Base-by-base conservation (phyloP, 2,113 vertebrate genomes). In the Oceanites oceanicus region DNA sequence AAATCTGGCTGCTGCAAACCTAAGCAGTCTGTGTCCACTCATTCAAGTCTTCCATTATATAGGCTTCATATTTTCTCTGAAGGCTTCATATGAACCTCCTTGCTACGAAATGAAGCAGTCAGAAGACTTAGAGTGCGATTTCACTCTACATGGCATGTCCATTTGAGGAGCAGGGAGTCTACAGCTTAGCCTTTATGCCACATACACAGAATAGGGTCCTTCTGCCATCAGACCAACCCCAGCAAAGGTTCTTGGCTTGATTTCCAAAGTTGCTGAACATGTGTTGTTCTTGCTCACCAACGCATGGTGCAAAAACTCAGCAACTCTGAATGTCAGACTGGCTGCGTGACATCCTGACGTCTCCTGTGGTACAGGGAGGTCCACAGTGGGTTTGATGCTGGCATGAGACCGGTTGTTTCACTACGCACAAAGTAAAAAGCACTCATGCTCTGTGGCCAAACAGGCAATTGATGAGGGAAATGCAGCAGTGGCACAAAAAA, bases 401-500 rank as follows among this genome's bases (percentile, higher is more conserved):
- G 80, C 55, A 80, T n/a, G 56, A 87, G 59, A 89, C 44, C 3
- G 29, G 53, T 70, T 82, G 71, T 91, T 96, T 85, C 72, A 68
- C 52, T 79, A 65, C 8, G 8, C 6, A 5, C 73, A 88, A 82
- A 79, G 74, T 53, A 89, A 86, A 85, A 95, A 91, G 16, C 65
- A 32, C 59, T 88, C 62, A 17, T 89, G 70, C 86, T 94, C 65
- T 86, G 85, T 92, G 94, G 87, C 83, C 83, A 88, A 94, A 73
- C 42, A 89, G 80, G 88, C 94, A 84, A 89, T 49, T 89, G 92
- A 71, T 86, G 88, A 92, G 80, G 86, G 76, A 97, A 96, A 97
- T 89, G 82, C 92, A 90, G 88, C 88, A 91, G 53, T 96, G 91
- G 95, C 90, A 86, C 94, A 96, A 93, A 95, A 94, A 93, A 96